Conservation (phyloP, 2,113 vertebrate genomes). For the Panthera tigris region DNA sequence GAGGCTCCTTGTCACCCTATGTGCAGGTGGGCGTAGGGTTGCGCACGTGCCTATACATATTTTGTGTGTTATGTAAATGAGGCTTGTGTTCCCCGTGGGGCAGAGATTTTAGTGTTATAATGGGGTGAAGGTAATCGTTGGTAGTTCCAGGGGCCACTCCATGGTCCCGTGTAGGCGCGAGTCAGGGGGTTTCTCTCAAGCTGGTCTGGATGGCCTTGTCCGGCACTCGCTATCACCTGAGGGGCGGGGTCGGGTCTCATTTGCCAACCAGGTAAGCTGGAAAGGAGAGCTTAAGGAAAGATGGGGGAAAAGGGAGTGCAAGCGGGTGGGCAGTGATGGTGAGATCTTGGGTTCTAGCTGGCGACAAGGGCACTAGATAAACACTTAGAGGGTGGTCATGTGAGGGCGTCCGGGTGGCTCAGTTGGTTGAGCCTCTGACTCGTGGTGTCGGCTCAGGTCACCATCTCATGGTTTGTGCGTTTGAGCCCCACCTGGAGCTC, state of each 20-base stretch:
- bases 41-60: background rate
- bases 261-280: background rate
- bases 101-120: too few species aligned
- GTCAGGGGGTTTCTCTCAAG: background rate
- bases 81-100: background rate
- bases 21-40: background rate
- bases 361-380: background rate
- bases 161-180: background rate
- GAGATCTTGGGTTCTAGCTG: background rate
- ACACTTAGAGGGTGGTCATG: background rate
- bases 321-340: background rate
- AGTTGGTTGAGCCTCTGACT: too few species aligned
- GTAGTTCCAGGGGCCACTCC: background rate
- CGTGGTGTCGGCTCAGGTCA: too few species aligned
- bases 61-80: background rate
- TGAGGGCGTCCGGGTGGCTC: background rate
- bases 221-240: background rate
- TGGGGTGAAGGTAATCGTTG: background rate
- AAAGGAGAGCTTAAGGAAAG: background rate
- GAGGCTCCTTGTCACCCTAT: background rate
- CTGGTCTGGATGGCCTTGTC: background rate
- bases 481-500: too few species aligned
- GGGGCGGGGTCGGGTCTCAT: accelerated
- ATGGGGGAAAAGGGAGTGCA: background rate
- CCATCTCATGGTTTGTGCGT: too few species aligned